A percentile compares a stretch with the other conserved stretches of the same genome.
Evolutionary conservation across 2,888 invertebrate species (phyloP).

Genomic region (Calliopum simillimum): DNA sequence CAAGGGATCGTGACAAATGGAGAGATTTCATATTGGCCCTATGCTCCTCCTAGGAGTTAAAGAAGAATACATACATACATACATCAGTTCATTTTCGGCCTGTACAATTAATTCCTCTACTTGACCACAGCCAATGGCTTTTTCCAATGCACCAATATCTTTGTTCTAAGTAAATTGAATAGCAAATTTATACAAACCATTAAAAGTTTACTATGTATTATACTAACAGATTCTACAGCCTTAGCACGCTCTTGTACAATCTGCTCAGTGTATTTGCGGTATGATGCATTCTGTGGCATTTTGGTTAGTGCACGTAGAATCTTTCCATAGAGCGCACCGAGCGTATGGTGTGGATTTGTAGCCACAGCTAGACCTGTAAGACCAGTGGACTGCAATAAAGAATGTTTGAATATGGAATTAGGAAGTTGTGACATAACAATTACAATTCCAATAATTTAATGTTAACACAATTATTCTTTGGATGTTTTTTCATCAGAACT

Average conservation of each 20-base stretch:
- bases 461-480: background rate
- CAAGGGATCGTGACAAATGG: no score
- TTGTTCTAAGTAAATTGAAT: conserved; percentile 52
- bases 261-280: conserved; percentile 88
- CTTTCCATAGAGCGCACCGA: conserved; percentile 86
- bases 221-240: conserved; percentile 77
- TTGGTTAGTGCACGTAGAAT: conserved; percentile 83
- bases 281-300: conserved; percentile 87
- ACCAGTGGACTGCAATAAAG: conserved; percentile 77
- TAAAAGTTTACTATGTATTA: background rate
- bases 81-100: conserved; percentile 90
- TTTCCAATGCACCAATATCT: conserved; percentile 78
- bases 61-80: no score
- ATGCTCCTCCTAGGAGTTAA: no score
- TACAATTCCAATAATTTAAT: conserved; percentile 1
- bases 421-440: conserved; percentile 45
- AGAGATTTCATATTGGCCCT: no score
- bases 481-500: background rate
- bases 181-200: background rate
- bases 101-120: conserved; percentile 92
- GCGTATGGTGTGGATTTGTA: conserved; percentile 80
- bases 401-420: conserved; percentile 1
- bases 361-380: conserved; percentile 86
- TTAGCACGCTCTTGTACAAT: conserved; percentile 79
- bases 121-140: conserved; percentile 87